A percentile compares a stretch with the other conserved stretches of the same genome.
Conservation (phyloP, 2,113 vertebrate species). For the Podarcis muralis region DNA sequence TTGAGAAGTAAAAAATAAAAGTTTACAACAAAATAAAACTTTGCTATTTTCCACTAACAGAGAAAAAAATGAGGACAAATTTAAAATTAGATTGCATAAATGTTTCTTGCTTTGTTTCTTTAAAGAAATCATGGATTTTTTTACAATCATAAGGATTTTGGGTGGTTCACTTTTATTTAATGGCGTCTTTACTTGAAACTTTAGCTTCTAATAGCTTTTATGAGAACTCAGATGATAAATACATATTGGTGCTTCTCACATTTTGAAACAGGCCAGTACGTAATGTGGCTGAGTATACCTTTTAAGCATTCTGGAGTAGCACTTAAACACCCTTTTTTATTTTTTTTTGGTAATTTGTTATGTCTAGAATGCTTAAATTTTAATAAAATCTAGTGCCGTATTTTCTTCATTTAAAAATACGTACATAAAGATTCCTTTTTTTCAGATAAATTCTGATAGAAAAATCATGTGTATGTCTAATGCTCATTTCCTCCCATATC, state of each 20-base stretch:
- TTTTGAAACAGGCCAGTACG: conserved; percentile 29
- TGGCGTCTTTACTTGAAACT: conserved; percentile 41
- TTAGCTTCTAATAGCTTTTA: conserved; percentile 45
- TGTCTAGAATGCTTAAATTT: neutral
- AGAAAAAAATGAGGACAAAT: conserved; percentile 16
- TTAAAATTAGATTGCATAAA: neutral
- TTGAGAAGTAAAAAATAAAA: conserved; percentile 38
- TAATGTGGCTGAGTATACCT: conserved; percentile 14
- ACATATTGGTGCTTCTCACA: conserved; percentile 22
- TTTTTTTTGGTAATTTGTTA: no score
- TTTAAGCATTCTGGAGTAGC: conserved; percentile 26
- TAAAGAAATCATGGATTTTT: neutral
- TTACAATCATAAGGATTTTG: neutral
- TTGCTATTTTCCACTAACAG: conserved; percentile 41
- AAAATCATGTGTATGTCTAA: conserved; percentile 1
- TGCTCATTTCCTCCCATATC: conserved; percentile 8
- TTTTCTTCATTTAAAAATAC: conserved; percentile 26
- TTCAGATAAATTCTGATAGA: conserved; percentile 27
- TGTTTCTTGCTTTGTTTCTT: conserved; percentile 24
- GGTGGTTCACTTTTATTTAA: conserved; percentile 27
- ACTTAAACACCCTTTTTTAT: neutral
- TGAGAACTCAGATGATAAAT: neutral
- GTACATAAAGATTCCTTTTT: neutral
- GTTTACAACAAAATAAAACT: conserved; percentile 11
- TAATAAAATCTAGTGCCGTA: neutral